Percentiles rank a stretch among this genome's conserved stretches.
Evolutionary conservation across 2,888 invertebrate species (phyloP).

Genomic region (Ptychoptera albimana): DNA sequence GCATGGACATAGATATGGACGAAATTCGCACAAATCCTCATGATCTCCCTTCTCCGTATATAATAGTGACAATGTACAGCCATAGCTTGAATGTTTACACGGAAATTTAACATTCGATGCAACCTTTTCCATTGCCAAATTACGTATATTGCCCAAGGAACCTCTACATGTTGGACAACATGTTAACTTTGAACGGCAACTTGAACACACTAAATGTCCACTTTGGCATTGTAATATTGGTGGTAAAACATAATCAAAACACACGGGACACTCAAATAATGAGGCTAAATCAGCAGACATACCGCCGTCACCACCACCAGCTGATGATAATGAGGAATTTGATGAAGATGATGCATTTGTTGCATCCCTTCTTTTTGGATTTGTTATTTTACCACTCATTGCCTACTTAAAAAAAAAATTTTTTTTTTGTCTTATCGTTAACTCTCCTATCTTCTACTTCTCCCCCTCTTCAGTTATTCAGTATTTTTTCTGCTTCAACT

Average conservation of each 20-base stretch:
- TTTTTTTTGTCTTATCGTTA: too few species aligned
- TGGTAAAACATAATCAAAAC: constrained; percentile 98
- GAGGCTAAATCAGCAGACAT: constrained; percentile 80
- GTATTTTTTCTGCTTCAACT: too few species aligned
- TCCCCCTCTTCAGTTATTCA: too few species aligned
- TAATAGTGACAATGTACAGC: constrained; percentile 80
- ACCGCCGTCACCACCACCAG: constrained; percentile 30
- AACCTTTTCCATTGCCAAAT: constrained; percentile 98
- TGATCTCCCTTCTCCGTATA: constrained; percentile 98
- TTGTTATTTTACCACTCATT: constrained; percentile 30
- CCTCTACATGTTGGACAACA: constrained; percentile 98
- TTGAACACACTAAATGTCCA: constrained; percentile 95
- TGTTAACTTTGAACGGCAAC: constrained; percentile 89
- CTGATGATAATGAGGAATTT: constrained; percentile 29
- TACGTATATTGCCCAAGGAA: constrained; percentile 90
- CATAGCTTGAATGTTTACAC: constrained; percentile 93
- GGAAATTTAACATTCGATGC: constrained; percentile 97
- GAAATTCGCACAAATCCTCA: constrained; percentile 95
- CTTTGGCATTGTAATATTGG: constrained; percentile 98
- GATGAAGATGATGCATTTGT: constrained; percentile 30
- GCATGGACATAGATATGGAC: constrained; percentile 97
- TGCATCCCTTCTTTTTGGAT: constrained; percentile 25
- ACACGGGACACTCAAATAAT: constrained; percentile 90
- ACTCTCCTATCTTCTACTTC: too few species aligned
- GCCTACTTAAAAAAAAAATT: too few species aligned